Base-by-base conservation (phyloP, 2,113 vertebrate genomes). In the Ameiurus melas region DNA sequence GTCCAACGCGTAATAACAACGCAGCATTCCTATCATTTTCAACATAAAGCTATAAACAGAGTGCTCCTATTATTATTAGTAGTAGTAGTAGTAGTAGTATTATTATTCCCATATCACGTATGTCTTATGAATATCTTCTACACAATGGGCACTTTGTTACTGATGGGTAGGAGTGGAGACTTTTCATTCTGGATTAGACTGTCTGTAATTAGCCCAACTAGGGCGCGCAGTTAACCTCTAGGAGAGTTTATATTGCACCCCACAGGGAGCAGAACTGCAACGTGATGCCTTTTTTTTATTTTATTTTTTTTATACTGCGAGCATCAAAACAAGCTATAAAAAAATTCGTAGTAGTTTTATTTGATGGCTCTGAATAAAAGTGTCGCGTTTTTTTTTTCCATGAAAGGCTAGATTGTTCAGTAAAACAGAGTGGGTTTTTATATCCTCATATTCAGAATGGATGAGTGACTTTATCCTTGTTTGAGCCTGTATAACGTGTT, bases 251-350 rank as follows among this genome's bases (percentile, higher is more conserved):
- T 39, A 30, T 60, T 57, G 30, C 47, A 13, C 80, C 47, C 57
- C 51, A 25, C 70, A 85, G 64, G 77, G 39, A 57, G 20, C 57
- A 30, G 19, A 58, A 12, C n/a, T 62, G 55, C 36, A 66, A 4
- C 33, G 62, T 33, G 30, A 75, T 62, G 66, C 22, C 30, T 33
- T 58, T 80, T 79, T 81, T n/a, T n/a, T n/a, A n/a, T 20, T 39
- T 39, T 39, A 1, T 39, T 39, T 39, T 77, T n/a, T 84, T 87
- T 20, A n/a, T 20, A 85, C 14, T 27, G 7, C 30, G 19, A 85
- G 30, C n/a, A 47, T 58, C 30, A 80, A 88, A 79, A 78, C 80
- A 86, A 19, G 71, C 68, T 73, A 62, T 84, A 64, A 89, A 84
- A 30, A 58, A 71, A 58, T 51, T 80, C 55, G 55, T 58, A 33